Base-by-base conservation (phyloP, 2,888 invertebrate species). In the Coleophora flavipennella region DNA sequence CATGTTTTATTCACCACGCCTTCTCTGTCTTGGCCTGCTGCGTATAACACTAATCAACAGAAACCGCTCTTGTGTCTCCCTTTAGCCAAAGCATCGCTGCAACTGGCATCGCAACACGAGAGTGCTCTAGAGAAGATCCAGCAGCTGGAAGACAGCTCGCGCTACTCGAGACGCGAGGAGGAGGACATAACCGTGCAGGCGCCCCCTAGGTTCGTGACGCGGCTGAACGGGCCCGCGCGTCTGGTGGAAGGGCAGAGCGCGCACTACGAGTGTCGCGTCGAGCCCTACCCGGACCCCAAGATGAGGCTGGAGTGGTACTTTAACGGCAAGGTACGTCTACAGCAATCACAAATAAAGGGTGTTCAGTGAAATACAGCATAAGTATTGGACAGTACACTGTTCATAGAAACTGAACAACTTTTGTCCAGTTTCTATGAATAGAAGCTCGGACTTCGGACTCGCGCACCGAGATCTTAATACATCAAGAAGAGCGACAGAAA, bases 301-400 rank as follows among this genome's bases (percentile, higher is more conserved):
- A 89, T 96, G 68, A 93, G 94, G 61, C 93, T 96, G 0, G 95
- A 95, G 75, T 96, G 96, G 96, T 92, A 94, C 83, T 95, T 95
- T 61, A 96, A 98, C 70, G 96, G 94, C 35, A 91, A 95, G 70
- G 20, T 20, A 20, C 20, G 20, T 20, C 3, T n/a, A n/a, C n/a
- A n/a, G n/a, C n/a, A n/a, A n/a, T n/a, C n/a, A n/a, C n/a, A n/a
- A n/a, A n/a, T n/a, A n/a, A n/a, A n/a, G n/a, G n/a, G n/a, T n/a
- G n/a, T n/a, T n/a, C n/a, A n/a, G n/a, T n/a, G n/a, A n/a, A n/a
- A n/a, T n/a, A n/a, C n/a, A n/a, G n/a, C n/a, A n/a, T n/a, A n/a
- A n/a, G n/a, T n/a, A n/a, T n/a, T n/a, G n/a, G n/a, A n/a, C n/a
- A n/a, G n/a, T n/a, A n/a, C n/a, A n/a, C n/a, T n/a, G n/a, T n/a